Conservation (phyloP, 92 coral and sea anemone genomes). For the Porites divaricata region DNA sequence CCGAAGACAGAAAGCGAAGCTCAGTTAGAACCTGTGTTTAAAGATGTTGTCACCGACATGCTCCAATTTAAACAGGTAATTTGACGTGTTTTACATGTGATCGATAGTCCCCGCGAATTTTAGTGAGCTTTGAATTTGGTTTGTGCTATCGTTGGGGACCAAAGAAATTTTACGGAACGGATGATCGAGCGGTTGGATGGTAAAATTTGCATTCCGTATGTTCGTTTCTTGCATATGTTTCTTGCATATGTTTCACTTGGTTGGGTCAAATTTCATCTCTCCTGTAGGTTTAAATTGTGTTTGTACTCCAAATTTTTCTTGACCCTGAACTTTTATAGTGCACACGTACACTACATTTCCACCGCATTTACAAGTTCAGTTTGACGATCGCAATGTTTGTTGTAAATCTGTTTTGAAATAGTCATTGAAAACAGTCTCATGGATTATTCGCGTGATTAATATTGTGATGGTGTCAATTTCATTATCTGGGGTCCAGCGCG, state of each 20-base stretch:
- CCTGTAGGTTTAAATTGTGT: neutral
- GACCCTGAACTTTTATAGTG: neutral
- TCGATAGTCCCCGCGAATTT: neutral
- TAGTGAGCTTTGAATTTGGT: neutral
- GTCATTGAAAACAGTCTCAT: no score
- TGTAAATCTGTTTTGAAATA: no score
- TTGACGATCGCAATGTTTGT: no score
- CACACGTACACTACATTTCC: no score
- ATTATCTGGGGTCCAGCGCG: neutral
- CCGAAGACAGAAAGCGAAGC: conserved; percentile 69
- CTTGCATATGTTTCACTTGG: neutral
- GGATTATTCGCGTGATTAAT: conserved; percentile 15
- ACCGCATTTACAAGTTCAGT: neutral
- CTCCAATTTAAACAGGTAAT: conserved; percentile 95
- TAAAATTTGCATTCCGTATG: conserved; percentile 23
- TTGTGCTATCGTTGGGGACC: neutral
- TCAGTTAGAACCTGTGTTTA: conserved; percentile 81
- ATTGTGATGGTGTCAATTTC: conserved; percentile 29
- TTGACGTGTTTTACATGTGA: conserved; percentile 4
- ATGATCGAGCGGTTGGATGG: neutral
- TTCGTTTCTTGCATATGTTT: neutral
- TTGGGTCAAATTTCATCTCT: neutral
- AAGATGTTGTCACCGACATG: conserved; percentile 95
- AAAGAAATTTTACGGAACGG: neutral
- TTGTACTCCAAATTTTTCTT: neutral